Conservation (phyloP, 2,888 invertebrate species). For the Noctua comes region DNA sequence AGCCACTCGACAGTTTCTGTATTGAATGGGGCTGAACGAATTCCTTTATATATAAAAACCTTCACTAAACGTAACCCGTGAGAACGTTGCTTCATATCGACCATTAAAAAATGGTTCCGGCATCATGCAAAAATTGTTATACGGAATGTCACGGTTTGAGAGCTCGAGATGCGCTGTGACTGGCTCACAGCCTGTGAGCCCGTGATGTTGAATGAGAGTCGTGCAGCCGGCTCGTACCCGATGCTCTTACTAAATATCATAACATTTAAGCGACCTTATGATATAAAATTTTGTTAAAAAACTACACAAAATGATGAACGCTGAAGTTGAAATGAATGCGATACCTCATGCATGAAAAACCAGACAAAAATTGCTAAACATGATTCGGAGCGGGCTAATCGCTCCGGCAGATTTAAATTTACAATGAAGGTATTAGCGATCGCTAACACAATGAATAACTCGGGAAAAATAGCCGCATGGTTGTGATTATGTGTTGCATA, state of each 20-base stretch:
- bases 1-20: slow-evolving; percentile 35
- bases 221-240: neutral
- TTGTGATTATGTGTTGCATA: slow-evolving; percentile 21
- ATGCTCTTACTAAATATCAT: neutral
- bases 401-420: slow-evolving; percentile 40
- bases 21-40: slow-evolving; percentile 32
- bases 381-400: slow-evolving; percentile 35
- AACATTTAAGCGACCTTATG: neutral
- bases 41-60: slow-evolving; percentile 43
- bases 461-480: slow-evolving; percentile 21
- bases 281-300: neutral
- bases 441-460: slow-evolving; percentile 50
- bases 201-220: neutral
- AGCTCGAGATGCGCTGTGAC: slow-evolving; percentile 30
- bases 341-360: slow-evolving; percentile 10
- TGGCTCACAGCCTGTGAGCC: no score
- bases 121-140: slow-evolving; percentile 45
- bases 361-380: slow-evolving; percentile 22
- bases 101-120: slow-evolving; percentile 36
- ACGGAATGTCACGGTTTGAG: slow-evolving; percentile 41
- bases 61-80: slow-evolving; percentile 44
- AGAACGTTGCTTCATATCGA: slow-evolving; percentile 47
- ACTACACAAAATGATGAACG: neutral
- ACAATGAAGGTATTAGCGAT: slow-evolving; percentile 36
- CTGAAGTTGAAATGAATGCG: slow-evolving; percentile 5